Percentiles rank a stretch among this genome's conserved stretches.
phyloP scores from a whole-genome alignment of 2,888 invertebrate species.

The Drosophila mercatorum region DNA sequence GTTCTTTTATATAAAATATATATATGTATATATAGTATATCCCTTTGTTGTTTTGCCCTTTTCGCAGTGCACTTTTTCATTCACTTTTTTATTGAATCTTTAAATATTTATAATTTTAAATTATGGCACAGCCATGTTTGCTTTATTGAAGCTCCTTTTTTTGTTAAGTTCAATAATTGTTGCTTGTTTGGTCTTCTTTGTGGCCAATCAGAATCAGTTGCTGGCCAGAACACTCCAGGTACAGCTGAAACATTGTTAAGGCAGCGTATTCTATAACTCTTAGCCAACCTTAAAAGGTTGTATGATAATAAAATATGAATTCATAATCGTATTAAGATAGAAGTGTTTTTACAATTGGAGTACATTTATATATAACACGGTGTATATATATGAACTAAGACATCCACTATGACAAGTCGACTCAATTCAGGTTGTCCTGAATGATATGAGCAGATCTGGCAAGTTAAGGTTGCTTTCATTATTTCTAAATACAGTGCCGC shows the following conservation, averaged over 20 bases:
- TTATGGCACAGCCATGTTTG: constrained; percentile 19
- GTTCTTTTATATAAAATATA: constrained; percentile 6
- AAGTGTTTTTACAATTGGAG: no score
- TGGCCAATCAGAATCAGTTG: constrained; percentile 19
- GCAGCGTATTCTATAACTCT: neutral
- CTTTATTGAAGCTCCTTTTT: constrained; percentile 9
- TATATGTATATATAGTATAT: constrained; percentile 6
- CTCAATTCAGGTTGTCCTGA: no score
- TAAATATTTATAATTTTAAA: constrained; percentile 47
- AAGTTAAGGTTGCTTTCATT: neutral
- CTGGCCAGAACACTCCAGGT: neutral
- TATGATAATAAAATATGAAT: no score
- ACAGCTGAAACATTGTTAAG: neutral
- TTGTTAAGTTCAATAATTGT: constrained; percentile 48
- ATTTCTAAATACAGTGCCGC: neutral
- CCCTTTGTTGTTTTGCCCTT: constrained; percentile 13
- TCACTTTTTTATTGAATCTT: constrained; percentile 20
- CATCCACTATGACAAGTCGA: no score
- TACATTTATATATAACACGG: no score
- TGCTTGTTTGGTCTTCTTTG: constrained; percentile 45
- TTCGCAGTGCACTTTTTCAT: constrained; percentile 10
- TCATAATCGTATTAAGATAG: no score
- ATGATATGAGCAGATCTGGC: neutral
- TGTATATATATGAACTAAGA: no score
- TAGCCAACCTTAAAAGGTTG: neutral